A percentile compares a stretch with the other conserved stretches of the same genome.
phyloP scores from a whole-genome alignment of 1,140 invertebrate species.

The Ceratitis capitata region DNA sequence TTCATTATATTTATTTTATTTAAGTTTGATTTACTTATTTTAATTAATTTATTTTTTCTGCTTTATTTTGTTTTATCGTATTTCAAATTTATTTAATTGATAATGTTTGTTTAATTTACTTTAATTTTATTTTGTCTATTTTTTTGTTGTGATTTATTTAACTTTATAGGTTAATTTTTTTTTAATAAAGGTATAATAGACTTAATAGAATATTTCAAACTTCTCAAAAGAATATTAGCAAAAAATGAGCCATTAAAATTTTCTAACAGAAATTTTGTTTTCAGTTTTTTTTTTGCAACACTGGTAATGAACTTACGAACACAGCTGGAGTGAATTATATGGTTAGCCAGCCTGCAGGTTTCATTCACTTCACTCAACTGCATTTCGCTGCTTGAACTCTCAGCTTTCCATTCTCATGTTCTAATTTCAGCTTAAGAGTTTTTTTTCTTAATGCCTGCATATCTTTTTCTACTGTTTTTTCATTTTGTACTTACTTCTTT shows the following conservation, averaged over 20 bases:
- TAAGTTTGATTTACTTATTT: not conserved
- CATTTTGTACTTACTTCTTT: not conserved
- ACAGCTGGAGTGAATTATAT: not conserved
- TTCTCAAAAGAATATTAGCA: not conserved
- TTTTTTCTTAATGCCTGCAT: not conserved
- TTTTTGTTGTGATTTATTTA: too few relatives aligned
- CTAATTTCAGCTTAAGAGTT: not conserved
- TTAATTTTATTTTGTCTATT: too few relatives aligned
- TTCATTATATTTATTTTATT: not conserved
- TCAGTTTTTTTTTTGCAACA: not conserved
- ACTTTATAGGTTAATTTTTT: too few relatives aligned
- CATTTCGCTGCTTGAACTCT: not conserved
- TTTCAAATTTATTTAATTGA: not conserved
- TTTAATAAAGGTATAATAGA: too few relatives aligned
- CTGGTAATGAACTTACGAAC: not conserved
- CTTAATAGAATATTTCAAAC: not conserved
- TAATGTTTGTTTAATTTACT: not conserved
- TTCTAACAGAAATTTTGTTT: not conserved
- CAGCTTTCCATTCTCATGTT: constrained; percentile 7
- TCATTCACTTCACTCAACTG: too few relatives aligned
- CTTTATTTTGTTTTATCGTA: not conserved
- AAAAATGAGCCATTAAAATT: not conserved
- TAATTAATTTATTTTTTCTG: too few relatives aligned
- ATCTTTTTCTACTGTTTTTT: not conserved
- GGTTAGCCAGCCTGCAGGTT: not conserved